Conservation (phyloP, 2,888 invertebrate species). For the Folsomia manolachei region DNA sequence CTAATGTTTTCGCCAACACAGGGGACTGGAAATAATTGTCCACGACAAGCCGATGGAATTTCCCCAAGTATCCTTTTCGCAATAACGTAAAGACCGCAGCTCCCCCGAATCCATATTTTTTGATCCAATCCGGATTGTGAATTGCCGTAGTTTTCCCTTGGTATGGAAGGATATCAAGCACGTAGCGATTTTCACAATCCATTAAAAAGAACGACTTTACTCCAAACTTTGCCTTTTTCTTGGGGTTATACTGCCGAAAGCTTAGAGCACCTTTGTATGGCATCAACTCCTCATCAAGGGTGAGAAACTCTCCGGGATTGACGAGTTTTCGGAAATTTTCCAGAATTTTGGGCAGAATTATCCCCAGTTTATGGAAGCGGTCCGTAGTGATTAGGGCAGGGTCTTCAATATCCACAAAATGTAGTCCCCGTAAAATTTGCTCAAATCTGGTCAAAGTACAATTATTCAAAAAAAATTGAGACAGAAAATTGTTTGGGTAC, state of each 20-base stretch:
- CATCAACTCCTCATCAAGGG: conserved; percentile 36
- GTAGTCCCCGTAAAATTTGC: background rate
- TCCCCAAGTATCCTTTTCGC: background rate
- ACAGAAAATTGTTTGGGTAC: too few species aligned
- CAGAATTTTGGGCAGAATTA: background rate
- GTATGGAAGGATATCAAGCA: conserved; percentile 26
- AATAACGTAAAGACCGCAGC: conserved; percentile 13
- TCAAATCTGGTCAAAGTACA: background rate
- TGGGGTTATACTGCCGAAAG: conserved; percentile 36
- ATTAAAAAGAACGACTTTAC: conserved; percentile 33
- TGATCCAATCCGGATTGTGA: background rate
- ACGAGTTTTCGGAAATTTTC: background rate
- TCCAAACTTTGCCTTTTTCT: conserved; percentile 35
- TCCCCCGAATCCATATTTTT: conserved; percentile 9
- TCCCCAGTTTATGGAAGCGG: background rate
- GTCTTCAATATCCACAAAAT: background rate
- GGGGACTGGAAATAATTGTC: conserved; percentile 17
- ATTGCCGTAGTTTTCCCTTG: conserved; percentile 26
- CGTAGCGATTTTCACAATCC: conserved; percentile 20
- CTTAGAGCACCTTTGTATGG: conserved; percentile 32
- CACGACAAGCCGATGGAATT: background rate
- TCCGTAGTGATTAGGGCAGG: background rate
- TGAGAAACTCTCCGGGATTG: conserved; percentile 5
- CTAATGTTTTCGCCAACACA: background rate
- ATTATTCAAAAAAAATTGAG: too few species aligned